A percentile compares a stretch with the other conserved stretches of the same genome.
Conservation (phyloP, 2,797 vertebrate genomes). For the Paramormyrops hopkinsi region DNA sequence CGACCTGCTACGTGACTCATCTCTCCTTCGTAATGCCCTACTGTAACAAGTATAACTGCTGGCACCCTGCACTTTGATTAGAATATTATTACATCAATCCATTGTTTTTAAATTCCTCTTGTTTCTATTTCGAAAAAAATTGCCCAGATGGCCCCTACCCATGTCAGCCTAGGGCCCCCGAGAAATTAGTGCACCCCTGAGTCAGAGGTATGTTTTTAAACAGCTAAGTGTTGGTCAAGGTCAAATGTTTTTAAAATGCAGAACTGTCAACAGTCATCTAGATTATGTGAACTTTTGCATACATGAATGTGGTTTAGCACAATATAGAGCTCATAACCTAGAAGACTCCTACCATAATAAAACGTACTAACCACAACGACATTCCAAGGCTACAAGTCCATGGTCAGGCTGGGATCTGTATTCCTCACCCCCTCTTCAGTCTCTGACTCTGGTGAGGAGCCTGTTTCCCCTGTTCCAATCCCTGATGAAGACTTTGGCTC, state of each 20-base stretch:
- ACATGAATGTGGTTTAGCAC: not conserved
- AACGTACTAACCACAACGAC: not conserved
- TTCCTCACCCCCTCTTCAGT: not conserved
- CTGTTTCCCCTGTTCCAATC: not conserved
- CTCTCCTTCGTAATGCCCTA: not conserved
- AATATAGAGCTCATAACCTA: not conserved
- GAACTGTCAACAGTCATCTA: not conserved
- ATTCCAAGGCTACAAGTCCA: not conserved
- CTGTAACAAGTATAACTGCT: not conserved
- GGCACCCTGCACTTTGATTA: not conserved
- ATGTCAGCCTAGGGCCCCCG: too few relatives aligned
- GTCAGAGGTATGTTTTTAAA: not conserved
- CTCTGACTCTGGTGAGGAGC: not conserved
- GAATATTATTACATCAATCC: not conserved
- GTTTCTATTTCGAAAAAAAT: not conserved
- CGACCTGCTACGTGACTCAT: not conserved
- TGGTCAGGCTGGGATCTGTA: not conserved
- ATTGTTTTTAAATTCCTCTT: not conserved
- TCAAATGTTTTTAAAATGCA: not conserved
- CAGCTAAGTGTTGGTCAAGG: not conserved
- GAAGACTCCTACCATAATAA: not conserved
- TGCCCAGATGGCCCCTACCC: too few relatives aligned
- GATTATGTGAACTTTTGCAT: not conserved
- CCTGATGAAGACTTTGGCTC: not conserved
- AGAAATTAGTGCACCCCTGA: too few relatives aligned